Evolutionary conservation across 1,140 invertebrate species (phyloP), one percentile per base, ranked within the genome.

Genomic region (Trissolcus basalis): DNA sequence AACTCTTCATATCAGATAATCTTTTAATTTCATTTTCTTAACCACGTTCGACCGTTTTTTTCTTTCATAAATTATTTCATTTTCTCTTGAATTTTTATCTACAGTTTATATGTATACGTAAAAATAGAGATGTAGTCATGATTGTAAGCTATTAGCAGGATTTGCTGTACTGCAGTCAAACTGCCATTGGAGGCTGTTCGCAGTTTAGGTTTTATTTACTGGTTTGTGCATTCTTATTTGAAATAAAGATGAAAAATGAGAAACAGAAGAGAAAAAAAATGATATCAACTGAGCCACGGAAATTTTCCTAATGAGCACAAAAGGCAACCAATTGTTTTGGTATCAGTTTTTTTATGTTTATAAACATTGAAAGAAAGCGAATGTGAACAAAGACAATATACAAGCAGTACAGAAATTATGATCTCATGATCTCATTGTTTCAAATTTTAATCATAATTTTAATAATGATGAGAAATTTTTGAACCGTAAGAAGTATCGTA

Each of bases 101-200:
- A 27, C 19, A 27, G 1, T 27, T 27, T 27, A 6, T 27, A 27
- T 27, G 2, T 27, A 27, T 6, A 27, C 19, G 6, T 27, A 27
- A 27, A 27, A 27, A 3, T 6, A 39, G 36, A 11, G 9, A 45
- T 8, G 13, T 45, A 8, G 13, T 11, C 14, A 45, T 8, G 13
- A 45, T 15, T 14, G 43, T 12, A 45, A 45, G 43, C 11, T 45
- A 15, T 45, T 45, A 45, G 12, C 27, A 51, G 27, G 11, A 27
- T 51, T 51, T 7, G 49, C 33, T 27, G 16, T 51, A 11, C 27
- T 49, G 49, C 27, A 51, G 49, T 51, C 33, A 51, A 33, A n/a
- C 12, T 35, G 27, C 49, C 49, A 13, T 19, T 51, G 27, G 8
- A 51, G 13, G 19, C 11, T 12, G 19, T 51, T n/a, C 12, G 12